phyloP scores from a whole-genome alignment of 2,113 vertebrate genomes.

The Apteryx owenii region DNA sequence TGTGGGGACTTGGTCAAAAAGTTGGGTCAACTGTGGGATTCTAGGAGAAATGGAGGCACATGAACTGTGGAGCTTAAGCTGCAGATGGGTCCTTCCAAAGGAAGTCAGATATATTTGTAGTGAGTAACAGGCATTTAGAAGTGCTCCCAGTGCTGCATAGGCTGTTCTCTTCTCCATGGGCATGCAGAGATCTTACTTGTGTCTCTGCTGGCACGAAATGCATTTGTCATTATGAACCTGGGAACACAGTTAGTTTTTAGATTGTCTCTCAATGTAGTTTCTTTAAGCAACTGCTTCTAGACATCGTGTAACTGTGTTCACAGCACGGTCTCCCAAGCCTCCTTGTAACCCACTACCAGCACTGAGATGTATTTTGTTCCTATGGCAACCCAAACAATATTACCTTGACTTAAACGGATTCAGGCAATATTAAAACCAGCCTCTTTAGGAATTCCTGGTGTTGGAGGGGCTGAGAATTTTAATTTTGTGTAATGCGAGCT shows the following conservation, averaged over 20 bases:
- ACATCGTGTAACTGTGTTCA: fast-evolving
- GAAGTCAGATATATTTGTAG: fast-evolving
- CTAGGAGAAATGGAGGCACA: not conserved
- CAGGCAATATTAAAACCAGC: conserved; percentile 63
- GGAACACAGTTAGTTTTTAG: fast-evolving
- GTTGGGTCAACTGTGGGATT: not conserved
- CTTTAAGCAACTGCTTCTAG: not conserved
- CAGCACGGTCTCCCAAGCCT: not conserved
- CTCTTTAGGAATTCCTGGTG: conserved; percentile 65
- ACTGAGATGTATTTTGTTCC: conserved; percentile 13
- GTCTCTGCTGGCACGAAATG: not conserved
- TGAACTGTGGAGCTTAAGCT: fast-evolving
- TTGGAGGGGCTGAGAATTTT: conserved; percentile 57
- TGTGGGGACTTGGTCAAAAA: not conserved
- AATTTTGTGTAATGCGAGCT: conserved; percentile 67
- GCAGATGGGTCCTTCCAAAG: not conserved
- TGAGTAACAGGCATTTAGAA: not conserved
- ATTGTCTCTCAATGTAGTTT: not conserved
- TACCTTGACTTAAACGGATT: conserved; percentile 67
- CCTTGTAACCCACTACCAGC: not conserved
- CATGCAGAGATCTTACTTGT: not conserved
- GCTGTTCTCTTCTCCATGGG: not conserved
- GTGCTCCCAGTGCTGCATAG: too few species aligned
- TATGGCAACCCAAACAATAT: conserved; percentile 61
- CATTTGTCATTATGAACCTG: not conserved